Base-by-base conservation (phyloP, 2,113 vertebrate species). In the Cisticola juncidis region DNA sequence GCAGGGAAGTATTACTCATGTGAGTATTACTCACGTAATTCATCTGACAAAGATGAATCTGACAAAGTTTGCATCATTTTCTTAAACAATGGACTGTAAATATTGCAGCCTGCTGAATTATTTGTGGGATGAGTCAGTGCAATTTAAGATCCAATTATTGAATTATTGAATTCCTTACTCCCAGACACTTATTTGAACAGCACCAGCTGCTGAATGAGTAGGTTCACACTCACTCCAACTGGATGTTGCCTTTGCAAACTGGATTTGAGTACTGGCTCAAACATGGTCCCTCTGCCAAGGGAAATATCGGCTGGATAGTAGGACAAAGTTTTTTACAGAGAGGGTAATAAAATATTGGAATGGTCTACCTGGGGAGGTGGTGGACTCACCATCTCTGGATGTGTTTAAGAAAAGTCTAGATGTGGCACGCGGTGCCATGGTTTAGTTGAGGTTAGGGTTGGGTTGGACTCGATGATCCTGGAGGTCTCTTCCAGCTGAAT, bases 51-150 rank as follows among this genome's bases (percentile, higher is more conserved):
- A 83, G 88, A 78, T 26, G 24, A 86, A 76, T 54, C 38, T 38
- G 11, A 38, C 38, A 38, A 38, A 86, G 82, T 74, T 95, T 96
- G 60, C 69, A 92, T 77, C 47, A 83, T 96, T 90, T 95, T 93
- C 81, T 92, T 94, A 69, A 91, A 95, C 71, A 95, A 90, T 80
- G 58, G 73, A 40, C 62, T 93, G 79, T 90, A 94, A 93, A 94
- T 88, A 81, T 33, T 90, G 42, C 31, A 83, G 56, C 78, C 85
- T 82, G 68, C 48, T 95, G 68, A 96, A 77, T 88, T 81, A 88
- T 76, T 88, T 90, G 85, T 48, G 51, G 79, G 92, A 94, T 92
- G 85, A 96, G 48, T 96, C 93, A 95, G 51, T 4, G 4, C 19
- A 24, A 68, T 88, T 92, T 70, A 86, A 90, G 36, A 77, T 93